Evolutionary conservation across 2,888 invertebrate genomes (phyloP).

Genomic region (Linnaemya tessellans): DNA sequence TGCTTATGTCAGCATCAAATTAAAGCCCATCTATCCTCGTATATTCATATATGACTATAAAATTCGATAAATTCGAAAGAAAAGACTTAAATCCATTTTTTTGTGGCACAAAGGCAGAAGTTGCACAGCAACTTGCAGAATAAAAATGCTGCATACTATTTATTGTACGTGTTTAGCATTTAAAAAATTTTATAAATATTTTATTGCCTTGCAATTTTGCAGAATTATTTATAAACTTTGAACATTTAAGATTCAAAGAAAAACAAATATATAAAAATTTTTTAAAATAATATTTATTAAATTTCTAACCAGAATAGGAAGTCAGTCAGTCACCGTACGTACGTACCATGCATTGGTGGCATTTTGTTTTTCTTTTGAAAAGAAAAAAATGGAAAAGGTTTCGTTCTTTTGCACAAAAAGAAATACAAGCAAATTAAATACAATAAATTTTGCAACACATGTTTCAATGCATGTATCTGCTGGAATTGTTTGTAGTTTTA

Average conservation of each 20-base stretch:
- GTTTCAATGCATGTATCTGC: slow-evolving; percentile 21
- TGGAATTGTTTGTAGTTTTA: slow-evolving; percentile 20
- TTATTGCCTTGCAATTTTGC: slow-evolving; percentile 27
- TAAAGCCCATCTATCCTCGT: background rate
- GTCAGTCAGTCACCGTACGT: slow-evolving; percentile 32
- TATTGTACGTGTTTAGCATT: slow-evolving; percentile 72
- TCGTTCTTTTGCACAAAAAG: slow-evolving; percentile 5
- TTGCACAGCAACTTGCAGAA: slow-evolving; percentile 47
- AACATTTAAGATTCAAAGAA: slow-evolving; percentile 50
- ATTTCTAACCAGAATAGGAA: slow-evolving; percentile 63
- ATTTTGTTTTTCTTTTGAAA: slow-evolving; percentile 1
- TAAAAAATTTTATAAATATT: slow-evolving; percentile 48
- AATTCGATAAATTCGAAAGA: slow-evolving; percentile 51
- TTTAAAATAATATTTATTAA: slow-evolving; percentile 52
- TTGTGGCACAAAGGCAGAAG: slow-evolving; percentile 44
- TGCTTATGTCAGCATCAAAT: background rate
- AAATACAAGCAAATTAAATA: slow-evolving; percentile 53
- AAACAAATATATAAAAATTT: slow-evolving; percentile 19
- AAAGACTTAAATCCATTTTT: slow-evolving; percentile 3
- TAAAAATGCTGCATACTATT: slow-evolving; percentile 66
- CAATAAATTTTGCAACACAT: slow-evolving; percentile 63
- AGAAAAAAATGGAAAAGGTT: slow-evolving; percentile 12
- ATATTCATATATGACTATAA: slow-evolving; percentile 8
- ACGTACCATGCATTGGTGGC: slow-evolving; percentile 5
- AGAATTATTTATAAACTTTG: slow-evolving; percentile 68